phyloP scores from a whole-genome alignment of 1,140 invertebrate genomes.

The Zaprionus ghesquierei region DNA sequence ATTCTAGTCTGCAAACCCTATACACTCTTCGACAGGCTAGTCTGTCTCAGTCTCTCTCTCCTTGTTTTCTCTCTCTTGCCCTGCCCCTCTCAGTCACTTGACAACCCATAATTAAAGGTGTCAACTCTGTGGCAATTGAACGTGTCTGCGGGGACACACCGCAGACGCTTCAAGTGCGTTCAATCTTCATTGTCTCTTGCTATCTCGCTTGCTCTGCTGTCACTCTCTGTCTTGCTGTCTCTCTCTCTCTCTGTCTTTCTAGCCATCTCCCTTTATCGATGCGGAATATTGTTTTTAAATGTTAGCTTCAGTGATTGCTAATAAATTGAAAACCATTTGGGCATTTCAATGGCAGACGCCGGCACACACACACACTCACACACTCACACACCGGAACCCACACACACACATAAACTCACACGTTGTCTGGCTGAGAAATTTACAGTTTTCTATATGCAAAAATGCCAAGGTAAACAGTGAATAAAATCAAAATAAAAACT shows the following conservation, averaged over 20 bases:
- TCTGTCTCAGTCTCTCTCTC: not conserved
- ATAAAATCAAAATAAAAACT: slow-evolving; percentile 79
- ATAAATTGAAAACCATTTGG: slow-evolving; percentile 61
- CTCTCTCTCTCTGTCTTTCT: not conserved
- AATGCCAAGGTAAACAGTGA: slow-evolving; percentile 64
- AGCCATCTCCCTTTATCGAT: not conserved
- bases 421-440: slow-evolving; percentile 14
- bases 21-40: too few species aligned
- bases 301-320: slow-evolving; percentile 65
- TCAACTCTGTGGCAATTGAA: slow-evolving; percentile 11
- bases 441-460: slow-evolving; percentile 49
- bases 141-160: not conserved
- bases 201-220: not conserved
- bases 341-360: slow-evolving; percentile 16
- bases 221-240: not conserved
- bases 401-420: not conserved
- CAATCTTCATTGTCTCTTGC: not conserved
- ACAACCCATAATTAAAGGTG: slow-evolving; percentile 19
- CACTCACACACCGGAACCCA: not conserved
- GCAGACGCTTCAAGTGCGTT: not conserved
- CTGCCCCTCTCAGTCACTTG: not conserved
- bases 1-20: too few species aligned
- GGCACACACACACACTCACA: not conserved
- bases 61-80: not conserved
- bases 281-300: slow-evolving; percentile 40